Evolutionary conservation across 2,113 vertebrate species (phyloP).

Genomic region (Mesocricetus auratus): DNA sequence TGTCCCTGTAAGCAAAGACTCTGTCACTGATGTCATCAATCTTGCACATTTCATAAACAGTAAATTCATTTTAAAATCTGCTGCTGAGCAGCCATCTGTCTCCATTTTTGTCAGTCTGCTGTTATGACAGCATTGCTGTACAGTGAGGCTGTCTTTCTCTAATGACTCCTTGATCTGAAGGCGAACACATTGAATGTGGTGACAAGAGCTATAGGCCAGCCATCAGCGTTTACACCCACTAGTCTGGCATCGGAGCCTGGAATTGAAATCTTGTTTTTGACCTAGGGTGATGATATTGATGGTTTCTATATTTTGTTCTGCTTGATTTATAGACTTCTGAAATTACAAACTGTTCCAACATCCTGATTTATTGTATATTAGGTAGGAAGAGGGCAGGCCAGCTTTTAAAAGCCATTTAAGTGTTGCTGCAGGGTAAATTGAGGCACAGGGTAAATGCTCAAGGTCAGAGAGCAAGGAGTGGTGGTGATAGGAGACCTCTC

Average conservation of each 20-base stretch:
- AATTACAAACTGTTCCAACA: slow-evolving; percentile 49
- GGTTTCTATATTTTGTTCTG: slow-evolving; percentile 61
- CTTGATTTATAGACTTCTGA: slow-evolving; percentile 68
- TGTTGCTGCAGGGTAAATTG: slow-evolving; percentile 57
- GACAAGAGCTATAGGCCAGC: slow-evolving; percentile 57
- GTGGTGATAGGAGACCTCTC: not conserved
- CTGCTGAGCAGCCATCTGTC: slow-evolving; percentile 83
- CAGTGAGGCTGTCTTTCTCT: slow-evolving; percentile 36
- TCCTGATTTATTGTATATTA: slow-evolving; percentile 62
- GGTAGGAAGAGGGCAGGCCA: not conserved
- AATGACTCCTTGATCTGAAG: slow-evolving; percentile 71
- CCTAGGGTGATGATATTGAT: slow-evolving; percentile 68
- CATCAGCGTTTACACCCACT: slow-evolving; percentile 36
- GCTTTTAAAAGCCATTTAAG: not conserved
- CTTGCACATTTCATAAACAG: slow-evolving; percentile 76
- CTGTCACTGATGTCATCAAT: slow-evolving; percentile 66
- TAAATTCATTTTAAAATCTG: slow-evolving; percentile 82
- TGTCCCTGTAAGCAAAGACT: slow-evolving; percentile 24
- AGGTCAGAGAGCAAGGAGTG: not conserved
- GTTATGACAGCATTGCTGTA: slow-evolving; percentile 4
- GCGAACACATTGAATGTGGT: slow-evolving; percentile 29
- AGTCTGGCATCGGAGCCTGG: slow-evolving; percentile 50
- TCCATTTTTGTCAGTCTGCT: slow-evolving; percentile 76
- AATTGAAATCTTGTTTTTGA: slow-evolving; percentile 63
- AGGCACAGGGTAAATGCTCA: slow-evolving; percentile 42